A percentile compares a stretch with the other conserved stretches of the same genome.
Evolutionary conservation across 2,797 vertebrate genomes (phyloP).

Genomic region (Gouania willdenowi): DNA sequence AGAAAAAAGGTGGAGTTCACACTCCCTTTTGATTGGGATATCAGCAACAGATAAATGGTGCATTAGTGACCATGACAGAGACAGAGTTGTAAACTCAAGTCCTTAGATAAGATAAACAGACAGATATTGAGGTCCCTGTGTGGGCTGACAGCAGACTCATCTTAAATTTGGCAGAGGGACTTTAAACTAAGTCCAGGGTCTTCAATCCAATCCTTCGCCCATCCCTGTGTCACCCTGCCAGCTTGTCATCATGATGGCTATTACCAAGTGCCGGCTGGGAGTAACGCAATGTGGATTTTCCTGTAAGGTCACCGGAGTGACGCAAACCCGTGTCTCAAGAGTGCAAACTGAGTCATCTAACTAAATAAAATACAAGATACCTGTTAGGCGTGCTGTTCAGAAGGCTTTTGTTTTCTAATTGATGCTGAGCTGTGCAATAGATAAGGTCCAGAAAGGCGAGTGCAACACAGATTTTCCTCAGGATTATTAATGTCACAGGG

Average conservation of each 20-base stretch:
- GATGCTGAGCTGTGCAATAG: slow-evolving; percentile 1
- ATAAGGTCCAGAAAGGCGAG: no score
- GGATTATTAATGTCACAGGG: no score
- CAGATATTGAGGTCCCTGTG: background rate
- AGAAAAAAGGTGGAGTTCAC: slow-evolving; percentile 21
- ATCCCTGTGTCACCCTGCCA: slow-evolving; percentile 14
- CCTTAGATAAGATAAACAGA: slow-evolving; percentile 6
- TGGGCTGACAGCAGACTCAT: background rate
- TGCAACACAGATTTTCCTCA: no score
- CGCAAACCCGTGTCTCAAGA: slow-evolving; percentile 66
- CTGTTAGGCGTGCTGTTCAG: slow-evolving; percentile 8
- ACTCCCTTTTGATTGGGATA: slow-evolving; percentile 5
- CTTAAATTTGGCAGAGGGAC: background rate
- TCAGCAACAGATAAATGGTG: slow-evolving; percentile 13
- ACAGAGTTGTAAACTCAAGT: slow-evolving; percentile 6
- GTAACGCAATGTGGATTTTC: slow-evolving; percentile 80
- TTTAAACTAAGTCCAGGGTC: slow-evolving; percentile 6
- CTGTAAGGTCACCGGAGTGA: slow-evolving; percentile 75
- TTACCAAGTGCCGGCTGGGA: slow-evolving; percentile 56
- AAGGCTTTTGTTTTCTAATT: background rate
- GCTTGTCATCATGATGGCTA: slow-evolving; percentile 45
- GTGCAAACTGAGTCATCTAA: slow-evolving; percentile 67
- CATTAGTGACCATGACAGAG: slow-evolving; percentile 3
- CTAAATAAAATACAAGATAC: slow-evolving; percentile 48
- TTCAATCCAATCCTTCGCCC: slow-evolving; percentile 4